A percentile compares a stretch with the other conserved stretches of the same genome.
Conservation (phyloP, 2,113 vertebrate genomes). For the Meles meles region DNA sequence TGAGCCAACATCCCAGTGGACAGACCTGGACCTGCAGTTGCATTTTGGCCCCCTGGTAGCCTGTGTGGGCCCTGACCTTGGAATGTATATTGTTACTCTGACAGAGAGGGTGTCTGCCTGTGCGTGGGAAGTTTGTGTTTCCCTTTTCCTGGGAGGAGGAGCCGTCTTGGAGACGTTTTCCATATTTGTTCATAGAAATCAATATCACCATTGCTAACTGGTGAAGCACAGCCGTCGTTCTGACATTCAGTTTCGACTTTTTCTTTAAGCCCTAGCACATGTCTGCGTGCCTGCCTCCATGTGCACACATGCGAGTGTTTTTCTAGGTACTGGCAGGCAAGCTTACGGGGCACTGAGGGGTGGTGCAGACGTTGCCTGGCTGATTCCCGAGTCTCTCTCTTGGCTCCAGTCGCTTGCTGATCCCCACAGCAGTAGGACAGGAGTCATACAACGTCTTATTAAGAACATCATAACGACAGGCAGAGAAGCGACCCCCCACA, state of each 20-base stretch:
- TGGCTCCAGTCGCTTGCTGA: background rate
- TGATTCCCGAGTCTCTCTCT: background rate
- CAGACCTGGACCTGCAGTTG: too few relatives aligned
- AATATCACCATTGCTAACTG: background rate
- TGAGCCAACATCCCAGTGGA: background rate
- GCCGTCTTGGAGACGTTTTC: background rate
- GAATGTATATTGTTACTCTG: background rate
- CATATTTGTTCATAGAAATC: background rate
- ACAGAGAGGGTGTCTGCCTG: background rate
- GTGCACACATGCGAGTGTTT: background rate
- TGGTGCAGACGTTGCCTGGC: background rate
- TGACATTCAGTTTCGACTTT: background rate
- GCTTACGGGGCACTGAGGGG: background rate
- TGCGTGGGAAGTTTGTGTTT: background rate
- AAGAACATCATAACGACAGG: background rate
- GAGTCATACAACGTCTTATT: background rate
- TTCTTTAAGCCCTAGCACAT: background rate
- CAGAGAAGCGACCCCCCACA: background rate
- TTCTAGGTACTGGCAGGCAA: background rate
- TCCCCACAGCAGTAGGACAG: background rate
- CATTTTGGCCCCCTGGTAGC: too few relatives aligned
- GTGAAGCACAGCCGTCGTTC: background rate
- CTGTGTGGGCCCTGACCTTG: fast-evolving
- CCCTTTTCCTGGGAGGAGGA: background rate
- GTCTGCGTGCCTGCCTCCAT: fast-evolving